Percentiles rank a stretch among this genome's conserved stretches.
Conservation (phyloP, 2,113 vertebrate genomes). For the Fregata magnificens region DNA sequence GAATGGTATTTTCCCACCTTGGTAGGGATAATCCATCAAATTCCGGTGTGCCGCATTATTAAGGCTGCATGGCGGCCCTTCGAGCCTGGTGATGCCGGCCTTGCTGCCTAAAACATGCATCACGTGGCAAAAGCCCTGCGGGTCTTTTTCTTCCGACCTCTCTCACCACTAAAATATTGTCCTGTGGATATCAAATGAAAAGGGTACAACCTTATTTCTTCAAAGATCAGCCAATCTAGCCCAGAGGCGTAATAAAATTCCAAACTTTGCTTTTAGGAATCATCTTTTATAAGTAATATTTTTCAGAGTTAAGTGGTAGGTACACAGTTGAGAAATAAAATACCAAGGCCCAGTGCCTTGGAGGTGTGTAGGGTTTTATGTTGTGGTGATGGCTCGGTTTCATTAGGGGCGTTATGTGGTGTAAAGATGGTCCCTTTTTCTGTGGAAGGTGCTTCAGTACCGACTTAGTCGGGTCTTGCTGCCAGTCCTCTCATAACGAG, state of each 20-base stretch:
- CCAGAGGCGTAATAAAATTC: conserved; percentile 94
- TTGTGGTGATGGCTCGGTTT: not conserved
- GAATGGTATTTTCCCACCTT: not conserved
- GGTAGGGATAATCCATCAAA: conserved; percentile 80
- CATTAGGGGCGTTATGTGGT: not conserved
- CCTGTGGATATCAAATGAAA: conserved; percentile 90
- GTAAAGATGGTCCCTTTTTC: not conserved
- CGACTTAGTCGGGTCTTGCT: not conserved
- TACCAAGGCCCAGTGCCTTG: not conserved
- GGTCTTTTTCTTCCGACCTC: conserved; percentile 80
- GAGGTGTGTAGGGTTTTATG: not conserved
- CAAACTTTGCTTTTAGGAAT: conserved; percentile 89
- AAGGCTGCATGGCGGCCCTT: conserved; percentile 78
- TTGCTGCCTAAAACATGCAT: conserved; percentile 72
- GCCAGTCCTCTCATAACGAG: not conserved
- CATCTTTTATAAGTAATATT: conserved; percentile 92
- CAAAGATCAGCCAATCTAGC: conserved; percentile 86
- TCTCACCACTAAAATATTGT: conserved; percentile 83
- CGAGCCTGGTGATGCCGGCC: conserved; percentile 72
- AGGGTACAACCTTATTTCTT: conserved; percentile 95
- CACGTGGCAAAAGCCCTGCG: conserved; percentile 67
- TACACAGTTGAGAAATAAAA: conserved; percentile 70
- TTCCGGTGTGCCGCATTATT: conserved; percentile 71
- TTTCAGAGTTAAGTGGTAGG: conserved; percentile 86
- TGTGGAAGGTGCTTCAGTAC: not conserved